Evolutionary conservation across 2,888 invertebrate genomes (phyloP), one percentile per base, ranked within the genome.

Genomic region (Lymantria dispar): DNA sequence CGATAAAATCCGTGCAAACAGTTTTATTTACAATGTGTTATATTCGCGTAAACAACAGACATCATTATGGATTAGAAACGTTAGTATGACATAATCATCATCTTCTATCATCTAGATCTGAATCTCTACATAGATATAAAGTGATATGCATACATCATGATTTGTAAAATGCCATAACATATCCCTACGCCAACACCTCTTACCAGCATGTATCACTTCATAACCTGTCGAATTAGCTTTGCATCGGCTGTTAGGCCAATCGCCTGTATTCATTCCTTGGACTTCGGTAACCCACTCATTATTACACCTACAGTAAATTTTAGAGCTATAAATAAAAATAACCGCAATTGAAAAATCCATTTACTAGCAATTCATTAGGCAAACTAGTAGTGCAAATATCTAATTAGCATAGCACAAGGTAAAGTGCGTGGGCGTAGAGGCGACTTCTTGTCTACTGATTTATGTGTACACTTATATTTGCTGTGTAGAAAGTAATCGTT

Each of bases 291-390:
- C 64, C 66, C 55, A 65, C 63, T 39, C 38, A 53, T 29, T 22
- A 22, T 13, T 44, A 22, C 22, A 22, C 22, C 2, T 22, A 22
- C 58, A 55, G 22, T 48, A 47, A n/a, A n/a, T n/a, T n/a, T n/a
- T n/a, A n/a, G n/a, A n/a, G n/a, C n/a, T 52, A 63, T 64, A 55
- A 56, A 63, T 61, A 60, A 56, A 59, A 48, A 37, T 43, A 58
- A 60, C 52, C 51, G 58, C 67, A 56, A 60, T 66, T 56, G 43
- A 60, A 61, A 63, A 66, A 60, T 59, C 69, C 68, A 76, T 80
- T 81, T 78, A 82, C 78, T 76, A 70, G 79, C 79, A 79, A 84
- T 85, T 87, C 81, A 83, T 85, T 85, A 85, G 70, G 70, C 70
- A 70, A 70, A 73, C 74, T 71, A 77, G 74, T 75, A 70, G 74